phyloP scores from a whole-genome alignment of 2,888 invertebrate species.

The Seladonia tumulorum region DNA sequence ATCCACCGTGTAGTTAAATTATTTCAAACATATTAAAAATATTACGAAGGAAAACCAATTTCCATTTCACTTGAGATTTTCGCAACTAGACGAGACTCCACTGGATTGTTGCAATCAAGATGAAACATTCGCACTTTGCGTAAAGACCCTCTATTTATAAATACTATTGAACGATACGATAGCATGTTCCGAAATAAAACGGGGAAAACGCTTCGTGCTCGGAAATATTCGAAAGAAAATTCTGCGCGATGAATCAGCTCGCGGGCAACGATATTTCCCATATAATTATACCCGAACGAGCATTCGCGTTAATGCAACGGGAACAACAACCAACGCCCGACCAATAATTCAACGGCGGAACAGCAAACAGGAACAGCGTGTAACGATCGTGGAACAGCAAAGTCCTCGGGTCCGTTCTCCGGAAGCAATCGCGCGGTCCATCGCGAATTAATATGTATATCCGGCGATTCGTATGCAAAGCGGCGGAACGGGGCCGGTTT shows the following conservation, averaged over 20 bases:
- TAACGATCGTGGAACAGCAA: slow-evolving; percentile 37
- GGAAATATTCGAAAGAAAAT: background rate
- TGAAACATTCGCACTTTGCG: background rate
- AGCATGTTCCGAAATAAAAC: no score
- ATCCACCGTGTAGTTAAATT: background rate
- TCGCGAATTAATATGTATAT: slow-evolving; percentile 21
- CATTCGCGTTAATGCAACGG: background rate
- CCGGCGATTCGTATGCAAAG: background rate
- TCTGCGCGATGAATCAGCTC: background rate
- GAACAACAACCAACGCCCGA: background rate
- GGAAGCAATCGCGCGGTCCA: slow-evolving; percentile 36
- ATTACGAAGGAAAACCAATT: background rate
- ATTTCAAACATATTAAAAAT: background rate
- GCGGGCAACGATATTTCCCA: background rate
- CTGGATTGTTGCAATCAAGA: background rate
- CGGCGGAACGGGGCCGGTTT: slow-evolving; percentile 5
- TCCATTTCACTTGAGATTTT: background rate
- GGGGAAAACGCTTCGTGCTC: no score
- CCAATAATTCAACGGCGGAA: background rate
- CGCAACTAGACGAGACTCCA: background rate
- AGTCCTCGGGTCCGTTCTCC: slow-evolving; percentile 17
- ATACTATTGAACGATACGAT: no score
- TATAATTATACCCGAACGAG: background rate
- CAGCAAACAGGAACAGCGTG: slow-evolving; percentile 1
- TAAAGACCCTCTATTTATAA: background rate